Conservation (phyloP, 2,888 invertebrate species). For the Mesodorylaimus sp. region DNA sequence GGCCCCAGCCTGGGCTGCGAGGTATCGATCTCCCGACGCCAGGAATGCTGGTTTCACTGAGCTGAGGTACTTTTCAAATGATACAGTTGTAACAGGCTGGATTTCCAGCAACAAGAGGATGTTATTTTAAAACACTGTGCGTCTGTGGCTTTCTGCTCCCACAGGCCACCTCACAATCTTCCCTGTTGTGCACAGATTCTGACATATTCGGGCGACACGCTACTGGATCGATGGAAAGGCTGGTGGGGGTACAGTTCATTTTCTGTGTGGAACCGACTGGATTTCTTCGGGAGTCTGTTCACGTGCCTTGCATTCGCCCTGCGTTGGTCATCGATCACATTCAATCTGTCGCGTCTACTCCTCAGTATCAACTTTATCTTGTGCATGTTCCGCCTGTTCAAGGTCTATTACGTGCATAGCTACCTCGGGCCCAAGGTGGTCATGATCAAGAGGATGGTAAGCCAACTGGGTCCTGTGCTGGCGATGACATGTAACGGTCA, state of each 20-base stretch:
- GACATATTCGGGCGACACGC: conserved; percentile 15
- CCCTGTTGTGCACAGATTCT: conserved; percentile 15
- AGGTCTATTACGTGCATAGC: conserved; percentile 31
- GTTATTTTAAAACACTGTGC: too few relatives aligned
- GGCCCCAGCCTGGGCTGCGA: too few relatives aligned
- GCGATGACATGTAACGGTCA: too few relatives aligned
- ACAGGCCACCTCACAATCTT: too few relatives aligned
- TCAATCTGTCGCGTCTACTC: conserved; percentile 30
- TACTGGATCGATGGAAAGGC: conserved; percentile 22
- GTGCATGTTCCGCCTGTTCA: conserved; percentile 30
- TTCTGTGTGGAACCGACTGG: conserved; percentile 24
- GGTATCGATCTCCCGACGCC: too few relatives aligned
- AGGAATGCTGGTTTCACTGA: too few relatives aligned
- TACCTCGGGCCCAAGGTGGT: conserved; percentile 35
- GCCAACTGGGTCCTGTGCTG: conserved; percentile 11
- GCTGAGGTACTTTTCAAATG: too few relatives aligned
- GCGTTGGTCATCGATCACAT: conserved; percentile 16
- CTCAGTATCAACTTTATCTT: conserved; percentile 31
- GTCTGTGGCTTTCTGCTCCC: too few relatives aligned
- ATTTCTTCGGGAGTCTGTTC: conserved; percentile 18
- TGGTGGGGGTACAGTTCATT: conserved; percentile 23
- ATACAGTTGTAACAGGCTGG: too few relatives aligned
- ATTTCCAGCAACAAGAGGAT: too few relatives aligned
- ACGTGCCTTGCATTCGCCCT: conserved; percentile 17
- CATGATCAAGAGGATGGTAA: conserved; percentile 34